Evolutionary conservation across 2,113 vertebrate genomes (phyloP).

Genomic region (Pomatostomus ruficeps): DNA sequence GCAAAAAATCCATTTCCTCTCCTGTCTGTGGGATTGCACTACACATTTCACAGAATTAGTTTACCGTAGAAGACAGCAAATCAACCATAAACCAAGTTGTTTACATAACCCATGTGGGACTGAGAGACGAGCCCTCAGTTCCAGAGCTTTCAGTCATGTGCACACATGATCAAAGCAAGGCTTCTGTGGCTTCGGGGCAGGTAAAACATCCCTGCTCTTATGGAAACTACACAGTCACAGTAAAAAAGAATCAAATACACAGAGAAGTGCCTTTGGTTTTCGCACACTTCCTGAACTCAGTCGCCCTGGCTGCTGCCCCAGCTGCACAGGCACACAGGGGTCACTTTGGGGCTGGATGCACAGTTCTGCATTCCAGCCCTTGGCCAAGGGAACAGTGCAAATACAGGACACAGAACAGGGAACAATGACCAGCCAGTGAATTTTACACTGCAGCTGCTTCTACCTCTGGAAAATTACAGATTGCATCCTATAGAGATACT

Average conservation of each 20-base stretch:
- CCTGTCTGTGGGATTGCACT: not conserved
- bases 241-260: not conserved
- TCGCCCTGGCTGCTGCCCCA: not conserved
- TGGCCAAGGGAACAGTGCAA: not conserved
- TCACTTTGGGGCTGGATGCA: fast-evolving
- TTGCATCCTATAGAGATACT: not conserved
- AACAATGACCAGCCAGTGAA: fast-evolving
- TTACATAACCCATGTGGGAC: not conserved
- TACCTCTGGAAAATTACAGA: not conserved
- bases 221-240: not conserved
- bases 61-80: not conserved
- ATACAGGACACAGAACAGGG: fast-evolving
- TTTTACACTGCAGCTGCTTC: not conserved
- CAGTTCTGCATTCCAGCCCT: not conserved
- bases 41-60: not conserved
- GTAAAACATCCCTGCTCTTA: not conserved
- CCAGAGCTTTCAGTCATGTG: not conserved
- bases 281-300: not conserved
- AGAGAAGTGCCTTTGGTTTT: not conserved
- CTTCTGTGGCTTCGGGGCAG: not conserved
- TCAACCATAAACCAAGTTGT: not conserved
- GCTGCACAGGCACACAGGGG: not conserved
- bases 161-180: not conserved
- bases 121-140: not conserved
- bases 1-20: not conserved